Base-by-base conservation (phyloP, 2,113 vertebrate genomes). In the Lasiurus cinereus region DNA sequence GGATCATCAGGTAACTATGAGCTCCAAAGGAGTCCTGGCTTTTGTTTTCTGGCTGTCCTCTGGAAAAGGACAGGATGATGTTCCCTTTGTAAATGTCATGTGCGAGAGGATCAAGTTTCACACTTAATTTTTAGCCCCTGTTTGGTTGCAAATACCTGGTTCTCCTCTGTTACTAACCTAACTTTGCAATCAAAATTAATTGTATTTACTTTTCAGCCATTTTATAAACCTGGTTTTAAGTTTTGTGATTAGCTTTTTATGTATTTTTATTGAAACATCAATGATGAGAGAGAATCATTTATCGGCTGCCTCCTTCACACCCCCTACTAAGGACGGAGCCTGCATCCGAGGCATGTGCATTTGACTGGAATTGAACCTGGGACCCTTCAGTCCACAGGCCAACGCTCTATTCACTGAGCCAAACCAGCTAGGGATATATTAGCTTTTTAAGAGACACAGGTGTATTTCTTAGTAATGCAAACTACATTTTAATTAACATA, bases 1-100 rank as follows among this genome's bases (percentile, higher is more conserved):
- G 99, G 95, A 99, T 99, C 96, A 99, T 99, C 98, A 99, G 99
- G 99, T 99, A 98, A 98, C 97, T 93, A 96, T 0, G 22, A 85
- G 39, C 21, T 64, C 84, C 76, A 46, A 62, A 69, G 70, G 21
- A 88, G 36, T 70, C 22, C 89, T 66, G 10, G 70, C 67, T 83
- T 46, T 83, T 48, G 16, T 48, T 78, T 93, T 92, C 83, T 48
- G 8, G 31, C 77, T 77, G 54, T n/a, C 33, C 22, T 64, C 15
- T 31, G 73, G 59, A 24, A 36, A 84, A 13, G 8, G 31, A 56
- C 13, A 14, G 27, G 16, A 0, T 69, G 31, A 1, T 9, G 8
- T 39, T 66, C 69, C 87, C 79, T 84, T 94, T 90, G 76, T 11
- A 82, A 93, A 43, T 88, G 70, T 74, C 18, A 24, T 21, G 43